Evolutionary conservation across 2,888 invertebrate genomes (phyloP), one percentile per base, ranked within the genome.

Genomic region (Eretmocerus hayati): DNA sequence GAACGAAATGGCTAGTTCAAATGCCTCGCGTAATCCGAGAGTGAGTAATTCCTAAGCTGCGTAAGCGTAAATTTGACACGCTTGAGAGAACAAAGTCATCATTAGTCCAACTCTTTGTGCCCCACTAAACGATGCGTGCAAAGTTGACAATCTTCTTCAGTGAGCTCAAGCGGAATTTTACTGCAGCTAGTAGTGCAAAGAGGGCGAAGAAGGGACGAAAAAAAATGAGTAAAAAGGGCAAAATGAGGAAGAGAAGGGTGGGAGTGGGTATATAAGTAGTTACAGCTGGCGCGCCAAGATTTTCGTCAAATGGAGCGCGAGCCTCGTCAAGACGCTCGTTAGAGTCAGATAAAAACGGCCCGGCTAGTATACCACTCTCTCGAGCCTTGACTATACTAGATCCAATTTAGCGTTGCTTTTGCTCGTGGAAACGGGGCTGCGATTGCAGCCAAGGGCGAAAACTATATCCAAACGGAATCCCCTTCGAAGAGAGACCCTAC

Each of bases 371-470:
- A 33, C n/a, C 36, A 33, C 45, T 42, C n/a, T n/a, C n/a, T n/a
- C 22, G 15, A 42, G 35, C 16, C 42, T 19, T n/a, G n/a, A n/a
- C n/a, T n/a, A n/a, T 36, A 48, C 42, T 48, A 46, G 23, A 52
- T 48, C 36, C 48, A 46, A 48, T 45, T 52, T 52, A 46, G 43
- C 40, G 48, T 42, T 45, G 41, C 51, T 45, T 42, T 42, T 40
- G 23, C 40, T 30, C 38, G 39, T 39, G 46, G n/a, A 42, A 39
- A 19, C 38, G 30, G 26, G 42, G 26, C 26, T 38, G 42, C 42
- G 18, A 39, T 48, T 35, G 26, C 22, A 20, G 15, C 33, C 26
- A 31, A 40, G 43, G 22, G 32, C n/a, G n/a, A n/a, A n/a, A 42
- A 23, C 19, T 18, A 32, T 42, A n/a, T 42, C 41, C 45, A 21